Base-by-base conservation (phyloP, 2,113 vertebrate genomes). In the Osmerus mordax region DNA sequence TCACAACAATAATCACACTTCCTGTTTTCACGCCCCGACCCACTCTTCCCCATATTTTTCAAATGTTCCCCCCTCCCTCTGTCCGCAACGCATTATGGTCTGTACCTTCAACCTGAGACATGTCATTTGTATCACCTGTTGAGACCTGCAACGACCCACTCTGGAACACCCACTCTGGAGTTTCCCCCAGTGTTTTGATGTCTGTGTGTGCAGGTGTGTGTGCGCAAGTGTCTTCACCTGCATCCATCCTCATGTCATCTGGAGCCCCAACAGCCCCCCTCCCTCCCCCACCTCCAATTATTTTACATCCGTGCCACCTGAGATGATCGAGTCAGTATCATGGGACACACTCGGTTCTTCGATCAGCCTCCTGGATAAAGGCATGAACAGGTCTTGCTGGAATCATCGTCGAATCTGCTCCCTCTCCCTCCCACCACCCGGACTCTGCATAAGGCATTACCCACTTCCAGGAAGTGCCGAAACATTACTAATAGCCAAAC, bases 111-210 rank as follows among this genome's bases (percentile, higher is more conserved):
- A 66, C 64, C 63, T 41, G 53, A 53, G 77, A 58, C 74, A 51
- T 78, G 75, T 86, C 60, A 82, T 86, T 83, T 81, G 65, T 82
- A 83, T 77, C 71, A 7, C 41, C 41, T 47, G 89, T 88, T 86
- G 86, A 82, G 83, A 88, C 89, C 82, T 86, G 89, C 78, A 77
- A 61, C 18, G 70, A 65, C 66, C 76, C 86, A 70, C 56, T n/a
- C 86, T 73, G 61, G 73, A 83, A 71, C 55, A 81, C 29, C 67
- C 41, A 80, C 75, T 83, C 61, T 82, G 89, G 90, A 90, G 70
- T 90, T 79, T 89, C 70, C 89, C 36, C 88, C 78, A 70, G 70
- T 73, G 41, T 74, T 82, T 73, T 69, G 64, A 65, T 61, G 15
- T n/a, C 0, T 65, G 32, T 73, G 65, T 53, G 71, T 58, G 52